phyloP scores from a whole-genome alignment of 2,888 invertebrate genomes.

The Andrena minutula region DNA sequence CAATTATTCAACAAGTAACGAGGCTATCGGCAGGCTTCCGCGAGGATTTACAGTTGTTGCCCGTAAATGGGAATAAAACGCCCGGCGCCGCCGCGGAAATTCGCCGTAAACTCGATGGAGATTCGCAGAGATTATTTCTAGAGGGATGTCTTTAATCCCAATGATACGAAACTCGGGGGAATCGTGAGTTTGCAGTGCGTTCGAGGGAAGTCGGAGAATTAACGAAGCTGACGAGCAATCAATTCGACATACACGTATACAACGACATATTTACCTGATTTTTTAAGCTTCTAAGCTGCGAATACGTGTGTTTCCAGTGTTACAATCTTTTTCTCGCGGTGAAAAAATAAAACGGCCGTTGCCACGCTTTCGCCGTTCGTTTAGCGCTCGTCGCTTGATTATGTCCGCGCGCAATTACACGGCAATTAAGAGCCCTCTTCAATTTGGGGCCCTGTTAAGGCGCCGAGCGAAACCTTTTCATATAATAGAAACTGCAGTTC shows the following conservation, averaged over 20 bases:
- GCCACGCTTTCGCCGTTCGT: constrained; percentile 18
- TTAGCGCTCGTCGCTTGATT: constrained; percentile 33
- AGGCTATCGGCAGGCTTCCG: constrained; percentile 9
- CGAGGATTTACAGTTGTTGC: constrained; percentile 31
- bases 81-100: neutral
- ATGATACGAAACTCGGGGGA: neutral
- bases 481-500: constrained; percentile 37
- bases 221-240: too few relatives aligned
- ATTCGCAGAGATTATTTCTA: neutral
- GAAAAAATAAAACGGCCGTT: constrained; percentile 9
- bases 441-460: constrained; percentile 35
- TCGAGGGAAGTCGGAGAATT: too few relatives aligned
- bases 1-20: constrained; percentile 42
- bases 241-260: too few relatives aligned
- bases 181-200: too few relatives aligned
- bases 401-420: constrained; percentile 42
- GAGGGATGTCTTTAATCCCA: neutral
- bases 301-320: too few relatives aligned
- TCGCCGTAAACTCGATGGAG: neutral
- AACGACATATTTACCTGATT: too few relatives aligned
- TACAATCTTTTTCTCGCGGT: neutral
- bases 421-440: constrained; percentile 43
- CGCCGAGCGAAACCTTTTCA: constrained; percentile 29
- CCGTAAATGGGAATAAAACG: constrained; percentile 24
- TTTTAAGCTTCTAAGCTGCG: too few relatives aligned